Conservation (phyloP, 2,797 vertebrate species). For the Mycteria americana region DNA sequence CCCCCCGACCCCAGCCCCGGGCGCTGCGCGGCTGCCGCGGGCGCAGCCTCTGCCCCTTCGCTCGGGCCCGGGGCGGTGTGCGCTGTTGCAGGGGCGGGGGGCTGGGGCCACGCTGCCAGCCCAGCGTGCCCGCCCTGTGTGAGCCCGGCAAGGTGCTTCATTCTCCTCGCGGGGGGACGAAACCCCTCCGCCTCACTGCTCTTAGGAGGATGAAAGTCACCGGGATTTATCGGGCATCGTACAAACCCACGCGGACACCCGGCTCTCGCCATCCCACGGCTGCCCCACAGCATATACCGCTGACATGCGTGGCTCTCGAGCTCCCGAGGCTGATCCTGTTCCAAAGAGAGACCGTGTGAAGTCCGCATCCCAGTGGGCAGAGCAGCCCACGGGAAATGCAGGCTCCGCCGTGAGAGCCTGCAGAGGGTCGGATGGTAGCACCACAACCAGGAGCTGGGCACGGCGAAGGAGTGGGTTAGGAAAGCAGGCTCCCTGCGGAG, state of each 20-base stretch:
- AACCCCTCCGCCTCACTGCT: rapidly evolving
- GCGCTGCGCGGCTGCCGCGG: not conserved
- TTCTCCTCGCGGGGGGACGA: not conserved
- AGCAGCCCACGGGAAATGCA: not conserved
- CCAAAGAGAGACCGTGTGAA: rapidly evolving
- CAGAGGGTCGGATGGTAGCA: not conserved
- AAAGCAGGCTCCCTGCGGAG: not conserved
- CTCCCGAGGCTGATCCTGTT: too few relatives aligned
- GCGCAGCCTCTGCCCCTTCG: too few relatives aligned
- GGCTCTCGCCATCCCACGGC: not conserved
- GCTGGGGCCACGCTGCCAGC: rapidly evolving
- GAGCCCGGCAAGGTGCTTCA: rapidly evolving
- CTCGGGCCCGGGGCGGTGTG: not conserved
- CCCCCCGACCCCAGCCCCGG: not conserved
- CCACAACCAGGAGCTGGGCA: not conserved
- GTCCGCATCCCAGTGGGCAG: rapidly evolving
- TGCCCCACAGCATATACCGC: rapidly evolving
- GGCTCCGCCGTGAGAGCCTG: not conserved
- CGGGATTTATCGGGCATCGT: rapidly evolving
- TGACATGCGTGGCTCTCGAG: rapidly evolving
- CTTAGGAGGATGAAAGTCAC: rapidly evolving
- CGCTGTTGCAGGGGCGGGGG: too few relatives aligned
- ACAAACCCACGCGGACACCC: rapidly evolving
- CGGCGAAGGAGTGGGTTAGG: rapidly evolving
- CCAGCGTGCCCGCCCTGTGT: rapidly evolving